phyloP scores from a whole-genome alignment of 1,140 invertebrate genomes.

The Drosophila bipectinata region DNA sequence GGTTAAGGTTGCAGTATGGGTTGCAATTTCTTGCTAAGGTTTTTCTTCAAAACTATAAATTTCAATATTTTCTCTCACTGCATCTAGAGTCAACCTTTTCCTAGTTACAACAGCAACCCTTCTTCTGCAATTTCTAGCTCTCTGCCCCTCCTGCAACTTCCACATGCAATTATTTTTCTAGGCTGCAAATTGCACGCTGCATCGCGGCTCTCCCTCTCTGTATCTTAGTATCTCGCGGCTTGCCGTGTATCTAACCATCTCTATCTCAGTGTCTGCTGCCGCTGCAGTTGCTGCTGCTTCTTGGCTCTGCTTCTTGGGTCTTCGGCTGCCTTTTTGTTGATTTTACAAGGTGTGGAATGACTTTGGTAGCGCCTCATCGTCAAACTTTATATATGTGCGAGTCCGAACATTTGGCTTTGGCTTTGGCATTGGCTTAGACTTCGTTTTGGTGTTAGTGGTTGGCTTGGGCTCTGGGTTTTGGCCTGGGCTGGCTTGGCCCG shows the following conservation, averaged over 20 bases:
- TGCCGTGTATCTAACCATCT: conserved; percentile 36
- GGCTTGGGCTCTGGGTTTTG: conserved; percentile 15
- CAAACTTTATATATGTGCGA: conserved; percentile 49
- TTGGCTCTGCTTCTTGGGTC: conserved; percentile 12
- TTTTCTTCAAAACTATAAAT: neutral
- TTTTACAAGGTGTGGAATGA: conserved; percentile 82
- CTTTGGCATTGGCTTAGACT: conserved; percentile 40
- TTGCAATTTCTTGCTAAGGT: too few relatives aligned
- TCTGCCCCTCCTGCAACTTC: conserved; percentile 25
- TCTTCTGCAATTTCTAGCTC: conserved; percentile 1
- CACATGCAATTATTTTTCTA: conserved; percentile 80
- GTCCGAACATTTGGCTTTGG: conserved; percentile 26
- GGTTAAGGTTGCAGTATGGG: neutral
- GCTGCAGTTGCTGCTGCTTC: conserved; percentile 17
- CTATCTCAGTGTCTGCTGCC: conserved; percentile 19
- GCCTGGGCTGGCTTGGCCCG: conserved; percentile 18
- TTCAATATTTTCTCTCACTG: neutral
- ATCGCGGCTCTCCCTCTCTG: conserved; percentile 33
- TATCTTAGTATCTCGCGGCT: conserved; percentile 28
- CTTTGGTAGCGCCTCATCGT: conserved; percentile 78
- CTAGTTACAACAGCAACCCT: conserved; percentile 24
- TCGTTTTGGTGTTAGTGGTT: conserved; percentile 26
- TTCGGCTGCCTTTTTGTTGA: conserved; percentile 74
- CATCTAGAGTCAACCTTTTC: conserved; percentile 26
- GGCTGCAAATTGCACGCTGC: conserved; percentile 74